Conservation (phyloP, 64 coral and sea anemone species). For the Dendrophyllia cribrosa region DNA sequence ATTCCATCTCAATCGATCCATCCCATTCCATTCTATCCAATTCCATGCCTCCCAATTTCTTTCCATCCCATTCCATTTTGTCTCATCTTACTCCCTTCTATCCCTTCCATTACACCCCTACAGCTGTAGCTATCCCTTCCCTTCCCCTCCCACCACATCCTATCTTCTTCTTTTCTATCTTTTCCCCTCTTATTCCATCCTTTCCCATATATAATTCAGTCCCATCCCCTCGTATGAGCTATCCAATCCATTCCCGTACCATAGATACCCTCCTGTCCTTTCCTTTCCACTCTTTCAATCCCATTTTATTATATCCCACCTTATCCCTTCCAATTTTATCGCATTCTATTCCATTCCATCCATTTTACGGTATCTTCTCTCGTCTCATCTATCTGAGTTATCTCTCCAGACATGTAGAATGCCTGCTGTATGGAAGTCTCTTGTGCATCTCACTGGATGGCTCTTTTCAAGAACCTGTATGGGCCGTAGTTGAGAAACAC, state of each 20-base stretch:
- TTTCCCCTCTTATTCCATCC: too few species aligned
- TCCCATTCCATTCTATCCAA: neutral
- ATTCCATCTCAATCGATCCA: neutral
- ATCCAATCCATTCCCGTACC: too few species aligned
- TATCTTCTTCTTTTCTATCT: too few species aligned
- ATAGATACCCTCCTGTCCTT: too few species aligned
- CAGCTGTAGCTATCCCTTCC: too few species aligned
- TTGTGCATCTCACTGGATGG: slow-evolving; percentile 64
- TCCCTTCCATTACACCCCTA: too few species aligned
- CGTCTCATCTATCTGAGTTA: neutral
- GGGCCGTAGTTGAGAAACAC: slow-evolving; percentile 25
- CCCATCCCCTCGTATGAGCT: too few species aligned
- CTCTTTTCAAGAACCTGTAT: slow-evolving; percentile 47
- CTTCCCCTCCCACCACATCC: too few species aligned
- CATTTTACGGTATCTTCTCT: too few species aligned
- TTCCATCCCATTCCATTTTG: too few species aligned
- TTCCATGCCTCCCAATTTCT: neutral
- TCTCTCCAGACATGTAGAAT: slow-evolving; percentile 10
- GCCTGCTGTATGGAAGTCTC: slow-evolving; percentile 46
- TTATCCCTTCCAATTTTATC: neutral
- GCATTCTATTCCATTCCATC: neutral
- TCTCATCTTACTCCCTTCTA: too few species aligned
- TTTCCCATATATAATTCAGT: too few species aligned
- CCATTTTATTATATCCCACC: neutral
- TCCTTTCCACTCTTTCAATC: neutral